These are phyloP conservation scores for Electrophaes corylata DNA, from an alignment of 2,888 invertebrate genomes.

Conservation along the genomic window DNA sequence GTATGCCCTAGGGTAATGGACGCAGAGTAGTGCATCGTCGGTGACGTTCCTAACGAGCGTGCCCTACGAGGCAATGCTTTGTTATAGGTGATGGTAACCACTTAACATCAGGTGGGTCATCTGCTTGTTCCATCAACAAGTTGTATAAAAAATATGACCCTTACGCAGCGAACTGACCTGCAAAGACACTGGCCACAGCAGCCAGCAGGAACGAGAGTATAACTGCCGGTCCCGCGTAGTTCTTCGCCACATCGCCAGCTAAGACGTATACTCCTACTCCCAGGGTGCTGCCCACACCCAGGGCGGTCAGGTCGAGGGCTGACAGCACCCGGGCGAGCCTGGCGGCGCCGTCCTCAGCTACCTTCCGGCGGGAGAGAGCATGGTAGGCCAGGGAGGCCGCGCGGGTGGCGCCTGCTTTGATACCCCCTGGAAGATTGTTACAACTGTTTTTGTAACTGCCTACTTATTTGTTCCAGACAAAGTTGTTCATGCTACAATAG, in stretches of 20 bases:
- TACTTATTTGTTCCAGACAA: no score
- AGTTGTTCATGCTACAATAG: no score
- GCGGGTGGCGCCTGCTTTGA: constrained; percentile 68
- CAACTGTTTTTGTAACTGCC: no score
- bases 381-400: constrained; percentile 64
- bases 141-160: no score
- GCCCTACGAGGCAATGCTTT: no score
- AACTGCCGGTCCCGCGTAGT: constrained; percentile 93
- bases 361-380: constrained; percentile 74
- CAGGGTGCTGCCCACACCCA: constrained; percentile 92
- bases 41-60: no score
- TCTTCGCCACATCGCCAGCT: constrained; percentile 92
- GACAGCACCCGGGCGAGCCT: constrained; percentile 89
- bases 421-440: constrained; percentile 55
- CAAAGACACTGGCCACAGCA: constrained; percentile 94
- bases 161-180: constrained; percentile 86
- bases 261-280: constrained; percentile 96
- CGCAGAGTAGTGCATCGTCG: no score
- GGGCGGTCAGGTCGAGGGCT: constrained; percentile 91
- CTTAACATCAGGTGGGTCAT: no score
- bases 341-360: constrained; percentile 75
- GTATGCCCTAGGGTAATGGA: no score
- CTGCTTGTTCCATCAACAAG: no score
- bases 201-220: constrained; percentile 94
- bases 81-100: no score